These are phyloP conservation scores for Himalopsyche anomala DNA, from an alignment of 2,888 invertebrate species.

Conservation along the genomic window DNA sequence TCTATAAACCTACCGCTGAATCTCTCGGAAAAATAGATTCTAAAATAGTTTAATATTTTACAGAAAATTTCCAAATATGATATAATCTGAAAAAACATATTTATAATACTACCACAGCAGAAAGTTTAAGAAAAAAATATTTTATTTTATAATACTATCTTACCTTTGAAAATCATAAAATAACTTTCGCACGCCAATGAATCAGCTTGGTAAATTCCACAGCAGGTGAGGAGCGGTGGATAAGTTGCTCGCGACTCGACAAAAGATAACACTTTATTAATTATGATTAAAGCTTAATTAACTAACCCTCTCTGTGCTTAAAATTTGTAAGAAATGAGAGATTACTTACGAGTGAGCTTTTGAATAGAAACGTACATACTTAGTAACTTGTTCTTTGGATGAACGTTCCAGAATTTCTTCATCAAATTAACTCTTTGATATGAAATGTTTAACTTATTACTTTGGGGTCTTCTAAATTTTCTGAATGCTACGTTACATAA, in stretches of 20 bases:
- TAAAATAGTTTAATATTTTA: too few relatives aligned
- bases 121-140: too few relatives aligned
- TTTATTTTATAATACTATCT: too few relatives aligned
- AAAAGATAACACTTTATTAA: constrained; percentile 64
- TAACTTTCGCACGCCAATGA: neutral
- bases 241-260: constrained; percentile 56
- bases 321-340: constrained; percentile 41
- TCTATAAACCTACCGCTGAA: too few relatives aligned
- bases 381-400: constrained; percentile 25
- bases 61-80: too few relatives aligned
- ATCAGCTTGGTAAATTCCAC: neutral
- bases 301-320: constrained; percentile 54
- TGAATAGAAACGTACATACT: constrained; percentile 32
- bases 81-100: too few relatives aligned
- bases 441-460: constrained; percentile 38
- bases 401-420: constrained; percentile 34
- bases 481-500: constrained; percentile 13
- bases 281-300: constrained; percentile 65
- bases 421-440: constrained; percentile 40
- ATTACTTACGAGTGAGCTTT: constrained; percentile 39
- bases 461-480: constrained; percentile 28
- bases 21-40: too few relatives aligned
- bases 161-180: too few relatives aligned
- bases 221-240: constrained; percentile 51
- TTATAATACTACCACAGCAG: too few relatives aligned